Evolutionary conservation across 2,888 invertebrate species (phyloP), one percentile per base, ranked within the genome.

Genomic region (Rotaria magnacalcarata): DNA sequence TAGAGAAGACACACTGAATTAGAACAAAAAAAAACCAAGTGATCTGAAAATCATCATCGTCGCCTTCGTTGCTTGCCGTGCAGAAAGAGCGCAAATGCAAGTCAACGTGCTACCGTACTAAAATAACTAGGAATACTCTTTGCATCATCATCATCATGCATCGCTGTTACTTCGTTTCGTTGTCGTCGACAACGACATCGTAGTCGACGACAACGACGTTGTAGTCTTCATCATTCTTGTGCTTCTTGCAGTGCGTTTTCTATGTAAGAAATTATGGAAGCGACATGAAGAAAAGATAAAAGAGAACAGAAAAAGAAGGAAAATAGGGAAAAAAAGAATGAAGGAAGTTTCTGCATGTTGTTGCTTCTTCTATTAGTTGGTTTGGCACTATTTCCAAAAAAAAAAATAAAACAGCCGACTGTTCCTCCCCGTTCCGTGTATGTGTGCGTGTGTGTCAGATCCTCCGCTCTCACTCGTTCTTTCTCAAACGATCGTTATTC

Each of bases 1-100:
- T 27, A 67, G 27, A 27, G 16, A 19, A 34, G 67, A 67, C 27
- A 67, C 34, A 67, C 34, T 41, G 34, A 34, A 34, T 67, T 67
- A 67, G 34, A 67, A 67, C 27, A 67, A 67, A 67, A 52, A 52
- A 14, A 52, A 67, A 67, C 16, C 67, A 67, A 67, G 19, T 67
- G 34, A 67, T 67, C 67, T 34, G 67, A 67, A 67, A 67, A 67
- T 67, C 34, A 27, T 67, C 67, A 67, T 67, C 27, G 67, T 67
- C 67, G 67, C 34, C 67, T 67, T 34, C 34, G 16, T 67, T 34
- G 67, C 16, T 34, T 34, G 34, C 16, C 16, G 34, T 34, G 34
- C 14, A 34, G 67, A 67, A 67, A 16, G 67, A 34, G 67, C 16
- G 34, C 67, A 41, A 67, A 6, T 14, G 27, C 67, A 67, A 67